Evolutionary conservation across 2,888 invertebrate species (phyloP).

Genomic region (Drosophila pseudotakahashii): DNA sequence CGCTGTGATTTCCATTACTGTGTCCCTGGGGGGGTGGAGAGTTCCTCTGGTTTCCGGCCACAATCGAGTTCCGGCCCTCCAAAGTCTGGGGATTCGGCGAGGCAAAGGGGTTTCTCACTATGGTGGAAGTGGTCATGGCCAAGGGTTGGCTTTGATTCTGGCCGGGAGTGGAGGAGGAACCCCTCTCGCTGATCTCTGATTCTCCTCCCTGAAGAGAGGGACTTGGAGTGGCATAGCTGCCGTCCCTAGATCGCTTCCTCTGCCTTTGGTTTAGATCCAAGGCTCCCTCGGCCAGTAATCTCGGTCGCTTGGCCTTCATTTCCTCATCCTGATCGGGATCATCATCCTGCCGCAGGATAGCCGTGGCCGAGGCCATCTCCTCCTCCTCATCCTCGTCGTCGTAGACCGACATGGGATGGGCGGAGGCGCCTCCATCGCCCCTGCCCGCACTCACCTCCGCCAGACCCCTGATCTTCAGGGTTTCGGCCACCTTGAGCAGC

Average conservation of each 20-base stretch:
- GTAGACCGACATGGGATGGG: slow-evolving; percentile 76
- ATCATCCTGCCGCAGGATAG: slow-evolving; percentile 40
- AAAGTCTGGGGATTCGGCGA: slow-evolving; percentile 80
- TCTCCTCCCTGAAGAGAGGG: slow-evolving; percentile 43
- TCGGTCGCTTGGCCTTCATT: slow-evolving; percentile 75
- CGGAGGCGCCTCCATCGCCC: slow-evolving; percentile 80
- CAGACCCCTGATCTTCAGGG: slow-evolving; percentile 92
- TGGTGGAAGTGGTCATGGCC: slow-evolving; percentile 80
- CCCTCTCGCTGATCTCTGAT: slow-evolving; percentile 30
- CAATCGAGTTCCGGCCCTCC: slow-evolving; percentile 53
- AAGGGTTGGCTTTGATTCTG: slow-evolving; percentile 55
- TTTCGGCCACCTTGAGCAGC: slow-evolving; percentile 93
- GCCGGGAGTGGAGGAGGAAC: slow-evolving; percentile 47
- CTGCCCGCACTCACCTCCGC: slow-evolving; percentile 89
- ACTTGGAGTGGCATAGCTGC: slow-evolving; percentile 73
- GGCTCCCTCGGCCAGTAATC: slow-evolving; percentile 63
- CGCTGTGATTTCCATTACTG: slow-evolving; percentile 51
- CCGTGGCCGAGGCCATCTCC: slow-evolving; percentile 82
- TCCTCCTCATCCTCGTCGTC: slow-evolving; percentile 82
- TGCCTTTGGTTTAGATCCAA: slow-evolving; percentile 71
- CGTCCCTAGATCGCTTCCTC: slow-evolving; percentile 85
- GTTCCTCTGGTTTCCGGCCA: slow-evolving; percentile 22
- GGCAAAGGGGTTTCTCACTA: slow-evolving; percentile 83
- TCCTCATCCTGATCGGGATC: slow-evolving; percentile 87
- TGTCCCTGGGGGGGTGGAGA: slow-evolving; percentile 35